Evolutionary conservation across 2,797 vertebrate species (phyloP).

Genomic region (Danio tinwini): DNA sequence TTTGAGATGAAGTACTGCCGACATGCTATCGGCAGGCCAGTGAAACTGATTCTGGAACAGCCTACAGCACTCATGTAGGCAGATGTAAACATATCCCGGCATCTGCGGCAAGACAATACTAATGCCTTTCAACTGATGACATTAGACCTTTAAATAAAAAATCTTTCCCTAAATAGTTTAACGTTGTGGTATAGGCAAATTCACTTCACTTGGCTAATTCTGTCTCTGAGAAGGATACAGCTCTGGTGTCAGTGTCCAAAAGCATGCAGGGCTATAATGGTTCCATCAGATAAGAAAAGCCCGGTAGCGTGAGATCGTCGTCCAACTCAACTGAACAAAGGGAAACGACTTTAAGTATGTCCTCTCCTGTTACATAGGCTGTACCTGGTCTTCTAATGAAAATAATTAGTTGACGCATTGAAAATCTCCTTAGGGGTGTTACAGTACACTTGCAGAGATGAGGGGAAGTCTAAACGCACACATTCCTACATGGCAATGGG

Average conservation of each 20-base stretch:
- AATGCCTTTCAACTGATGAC: constrained; percentile 28
- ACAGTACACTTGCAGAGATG: background rate
- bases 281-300: constrained; percentile 62
- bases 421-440: constrained; percentile 28
- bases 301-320: constrained; percentile 52
- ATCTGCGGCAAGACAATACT: constrained; percentile 37
- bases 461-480: constrained; percentile 23
- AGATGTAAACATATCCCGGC: constrained; percentile 52
- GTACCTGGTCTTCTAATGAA: constrained; percentile 58
- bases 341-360: constrained; percentile 55
- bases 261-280: constrained; percentile 10
- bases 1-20: constrained; percentile 33
- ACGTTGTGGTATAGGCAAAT: background rate
- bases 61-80: constrained; percentile 27
- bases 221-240: constrained; percentile 5
- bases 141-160: constrained; percentile 23
- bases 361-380: constrained; percentile 66
- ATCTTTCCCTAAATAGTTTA: background rate
- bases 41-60: constrained; percentile 51
- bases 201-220: constrained; percentile 17
- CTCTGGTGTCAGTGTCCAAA: constrained; percentile 19
- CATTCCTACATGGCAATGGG: constrained; percentile 40
- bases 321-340: constrained; percentile 23
- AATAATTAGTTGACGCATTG: constrained; percentile 59
- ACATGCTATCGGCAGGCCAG: constrained; percentile 29